phyloP scores from a whole-genome alignment of 2,888 invertebrate species.

The Seira sanloemensis region DNA sequence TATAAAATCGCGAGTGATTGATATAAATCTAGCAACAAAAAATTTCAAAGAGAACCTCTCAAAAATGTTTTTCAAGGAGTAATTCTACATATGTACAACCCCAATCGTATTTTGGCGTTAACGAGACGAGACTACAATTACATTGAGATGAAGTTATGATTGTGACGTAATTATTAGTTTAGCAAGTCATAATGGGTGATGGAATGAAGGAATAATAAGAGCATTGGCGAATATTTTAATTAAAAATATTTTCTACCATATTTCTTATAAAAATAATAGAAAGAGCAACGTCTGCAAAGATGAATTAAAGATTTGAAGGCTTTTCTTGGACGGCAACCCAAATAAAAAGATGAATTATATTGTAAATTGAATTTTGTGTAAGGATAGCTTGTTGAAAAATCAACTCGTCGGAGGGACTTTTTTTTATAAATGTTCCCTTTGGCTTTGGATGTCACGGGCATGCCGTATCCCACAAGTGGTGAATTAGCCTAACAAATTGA shows the following conservation, averaged over 20 bases:
- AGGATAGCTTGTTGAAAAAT: too few species aligned
- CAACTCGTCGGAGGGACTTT: too few species aligned
- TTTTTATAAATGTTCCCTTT: neutral
- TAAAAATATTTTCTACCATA: too few species aligned
- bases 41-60: neutral
- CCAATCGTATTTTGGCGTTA: neutral
- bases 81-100: neutral
- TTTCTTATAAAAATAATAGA: too few species aligned
- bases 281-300: too few species aligned
- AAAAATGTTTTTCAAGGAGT: neutral
- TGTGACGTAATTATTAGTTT: neutral
- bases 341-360: too few species aligned
- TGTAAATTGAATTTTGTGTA: too few species aligned
- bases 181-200: neutral
- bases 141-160: neutral
- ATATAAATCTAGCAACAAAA: neutral
- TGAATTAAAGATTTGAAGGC: too few species aligned
- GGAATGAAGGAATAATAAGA: neutral
- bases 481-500: neutral
- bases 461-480: neutral
- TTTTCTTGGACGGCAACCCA: too few species aligned
- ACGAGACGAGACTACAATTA: neutral
- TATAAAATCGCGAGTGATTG: neutral
- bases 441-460: neutral
- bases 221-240: too few species aligned